phyloP scores from a whole-genome alignment of 2,888 invertebrate species.

The Meliscaeva auricollis region DNA sequence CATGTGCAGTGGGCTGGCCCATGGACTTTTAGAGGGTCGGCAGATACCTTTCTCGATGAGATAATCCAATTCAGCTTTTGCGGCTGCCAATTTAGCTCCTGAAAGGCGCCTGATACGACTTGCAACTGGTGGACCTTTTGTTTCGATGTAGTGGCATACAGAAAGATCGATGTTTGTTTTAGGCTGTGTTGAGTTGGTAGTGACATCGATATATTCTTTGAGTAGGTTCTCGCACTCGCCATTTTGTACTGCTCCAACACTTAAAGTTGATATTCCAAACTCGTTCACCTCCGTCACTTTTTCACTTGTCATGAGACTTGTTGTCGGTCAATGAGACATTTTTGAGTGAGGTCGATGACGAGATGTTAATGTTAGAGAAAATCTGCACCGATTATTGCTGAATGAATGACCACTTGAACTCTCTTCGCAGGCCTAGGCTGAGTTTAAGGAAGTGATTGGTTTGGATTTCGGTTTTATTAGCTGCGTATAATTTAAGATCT shows the following conservation, averaged over 20 bases:
- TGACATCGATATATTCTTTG: slow-evolving; percentile 9
- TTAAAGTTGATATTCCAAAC: slow-evolving; percentile 36
- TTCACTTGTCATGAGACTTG: slow-evolving; percentile 13
- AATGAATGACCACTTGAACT: slow-evolving; percentile 75
- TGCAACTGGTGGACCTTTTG: slow-evolving; percentile 6
- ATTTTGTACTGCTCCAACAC: not conserved
- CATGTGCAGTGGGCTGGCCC: slow-evolving; percentile 81
- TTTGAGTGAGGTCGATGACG: slow-evolving; percentile 19
- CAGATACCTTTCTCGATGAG: too few relatives aligned
- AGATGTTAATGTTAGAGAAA: slow-evolving; percentile 31
- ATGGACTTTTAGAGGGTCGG: too few relatives aligned
- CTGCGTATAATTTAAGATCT: slow-evolving; percentile 68
- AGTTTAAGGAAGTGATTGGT: slow-evolving; percentile 55
- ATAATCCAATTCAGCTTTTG: too few relatives aligned
- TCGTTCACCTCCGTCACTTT: not conserved
- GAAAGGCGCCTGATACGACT: too few relatives aligned
- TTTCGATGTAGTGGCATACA: too few relatives aligned
- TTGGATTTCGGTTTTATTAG: slow-evolving; percentile 66
- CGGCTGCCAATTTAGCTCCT: too few relatives aligned
- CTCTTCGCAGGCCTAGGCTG: slow-evolving; percentile 67
- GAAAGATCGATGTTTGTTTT: not conserved
- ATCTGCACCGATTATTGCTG: slow-evolving; percentile 35
- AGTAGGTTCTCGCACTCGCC: not conserved
- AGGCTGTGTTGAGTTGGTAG: not conserved
- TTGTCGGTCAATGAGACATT: slow-evolving; percentile 28